phyloP scores from a whole-genome alignment of 2,797 vertebrate species.

The Margarornis squamiger region DNA sequence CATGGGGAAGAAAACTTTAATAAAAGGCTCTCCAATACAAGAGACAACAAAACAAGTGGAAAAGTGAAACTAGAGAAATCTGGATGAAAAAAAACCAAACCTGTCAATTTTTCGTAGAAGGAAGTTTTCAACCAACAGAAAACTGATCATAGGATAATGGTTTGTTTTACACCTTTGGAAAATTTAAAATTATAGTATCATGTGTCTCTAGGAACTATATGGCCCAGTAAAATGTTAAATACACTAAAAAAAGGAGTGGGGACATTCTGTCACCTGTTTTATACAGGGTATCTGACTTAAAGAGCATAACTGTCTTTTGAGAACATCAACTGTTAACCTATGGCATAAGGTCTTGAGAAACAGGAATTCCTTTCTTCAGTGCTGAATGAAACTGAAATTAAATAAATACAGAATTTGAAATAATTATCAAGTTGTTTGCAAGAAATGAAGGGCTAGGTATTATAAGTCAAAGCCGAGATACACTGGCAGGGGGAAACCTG shows the following conservation, averaged over 20 bases:
- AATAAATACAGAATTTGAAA: slow-evolving; percentile 6
- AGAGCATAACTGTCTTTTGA: background rate
- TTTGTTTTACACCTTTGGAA: background rate
- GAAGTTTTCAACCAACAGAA: background rate
- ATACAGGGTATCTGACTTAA: background rate
- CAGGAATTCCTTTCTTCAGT: slow-evolving; percentile 3
- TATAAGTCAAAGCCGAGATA: background rate
- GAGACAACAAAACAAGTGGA: background rate
- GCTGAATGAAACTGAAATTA: slow-evolving; percentile 47
- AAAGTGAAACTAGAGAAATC: background rate
- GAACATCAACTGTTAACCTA: background rate
- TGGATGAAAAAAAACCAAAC: background rate
- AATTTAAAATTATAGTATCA: background rate
- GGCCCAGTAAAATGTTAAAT: background rate
- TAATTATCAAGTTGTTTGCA: slow-evolving; percentile 35
- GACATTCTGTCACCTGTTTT: background rate
- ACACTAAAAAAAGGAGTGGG: background rate
- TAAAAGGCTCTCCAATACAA: background rate
- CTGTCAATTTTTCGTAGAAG: background rate
- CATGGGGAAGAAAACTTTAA: background rate
- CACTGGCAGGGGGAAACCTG: background rate
- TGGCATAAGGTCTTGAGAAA: background rate
- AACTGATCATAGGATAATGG: fast-evolving
- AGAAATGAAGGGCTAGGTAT: background rate
- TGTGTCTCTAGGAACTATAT: background rate